A percentile compares a stretch with the other conserved stretches of the same genome.
Evolutionary conservation across 64 coral and sea anemone genomes (phyloP).

Genomic region (Actinia tenebrosa): DNA sequence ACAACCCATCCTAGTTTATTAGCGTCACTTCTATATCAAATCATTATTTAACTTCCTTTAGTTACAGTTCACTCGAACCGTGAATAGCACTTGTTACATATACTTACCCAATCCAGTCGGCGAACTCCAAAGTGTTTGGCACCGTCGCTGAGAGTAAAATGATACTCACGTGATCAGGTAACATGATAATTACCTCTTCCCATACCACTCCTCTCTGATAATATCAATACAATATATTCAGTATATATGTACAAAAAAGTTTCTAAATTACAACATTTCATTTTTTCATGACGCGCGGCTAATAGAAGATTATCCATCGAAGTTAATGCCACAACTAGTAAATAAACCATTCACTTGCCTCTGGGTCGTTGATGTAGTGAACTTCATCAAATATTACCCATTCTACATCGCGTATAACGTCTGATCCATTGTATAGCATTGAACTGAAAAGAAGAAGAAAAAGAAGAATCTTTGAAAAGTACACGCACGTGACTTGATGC

Average conservation of each 20-base stretch:
- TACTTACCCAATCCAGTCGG: slow-evolving; percentile 98
- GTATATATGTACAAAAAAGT: too few relatives aligned
- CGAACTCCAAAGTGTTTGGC: slow-evolving; percentile 94
- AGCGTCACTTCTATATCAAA: too few relatives aligned
- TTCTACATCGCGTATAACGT: slow-evolving; percentile 86
- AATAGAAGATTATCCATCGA: too few relatives aligned
- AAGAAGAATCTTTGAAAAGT: too few relatives aligned
- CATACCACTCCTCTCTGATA: slow-evolving; percentile 92
- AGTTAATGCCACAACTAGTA: neutral
- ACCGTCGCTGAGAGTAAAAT: slow-evolving; percentile 95
- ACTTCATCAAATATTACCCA: slow-evolving; percentile 99
- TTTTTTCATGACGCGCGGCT: too few relatives aligned
- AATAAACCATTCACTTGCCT: slow-evolving; percentile 49
- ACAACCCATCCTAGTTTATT: too few relatives aligned
- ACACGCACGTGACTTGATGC: too few relatives aligned
- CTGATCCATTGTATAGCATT: slow-evolving; percentile 93
- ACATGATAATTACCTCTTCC: slow-evolving; percentile 98
- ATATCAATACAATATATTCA: neutral
- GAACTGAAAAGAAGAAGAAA: slow-evolving; percentile 36
- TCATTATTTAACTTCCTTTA: too few relatives aligned
- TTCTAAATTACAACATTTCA: too few relatives aligned
- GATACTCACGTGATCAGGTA: slow-evolving; percentile 90
- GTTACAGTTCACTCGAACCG: too few relatives aligned
- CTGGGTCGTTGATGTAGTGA: slow-evolving; percentile 90
- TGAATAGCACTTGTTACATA: too few relatives aligned